A percentile compares a stretch with the other conserved stretches of the same genome.
Evolutionary conservation across 2,888 invertebrate species (phyloP).

Genomic region (Linnaemya tessellans): DNA sequence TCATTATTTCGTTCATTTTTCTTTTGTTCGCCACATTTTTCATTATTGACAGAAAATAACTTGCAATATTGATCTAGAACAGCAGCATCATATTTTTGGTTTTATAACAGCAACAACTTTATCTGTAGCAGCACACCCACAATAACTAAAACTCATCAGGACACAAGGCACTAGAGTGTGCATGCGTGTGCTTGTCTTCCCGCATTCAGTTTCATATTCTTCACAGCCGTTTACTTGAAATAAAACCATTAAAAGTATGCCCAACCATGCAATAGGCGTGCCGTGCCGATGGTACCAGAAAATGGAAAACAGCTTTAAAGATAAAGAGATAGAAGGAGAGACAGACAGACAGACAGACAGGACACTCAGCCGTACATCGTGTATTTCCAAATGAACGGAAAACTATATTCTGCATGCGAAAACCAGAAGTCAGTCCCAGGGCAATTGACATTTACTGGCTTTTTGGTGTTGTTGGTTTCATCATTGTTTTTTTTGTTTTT

Average conservation of each 20-base stretch:
- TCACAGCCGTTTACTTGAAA: background rate
- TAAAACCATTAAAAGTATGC: background rate
- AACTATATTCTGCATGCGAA: slow-evolving; percentile 17
- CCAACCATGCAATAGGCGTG: background rate
- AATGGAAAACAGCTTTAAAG: slow-evolving; percentile 18
- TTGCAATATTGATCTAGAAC: slow-evolving; percentile 49
- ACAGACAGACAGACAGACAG: background rate
- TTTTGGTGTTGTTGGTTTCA: slow-evolving; percentile 23
- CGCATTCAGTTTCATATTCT: background rate
- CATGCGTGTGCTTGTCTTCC: background rate
- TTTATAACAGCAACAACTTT: slow-evolving; percentile 25
- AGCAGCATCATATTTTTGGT: slow-evolving; percentile 5
- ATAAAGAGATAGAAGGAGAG: background rate
- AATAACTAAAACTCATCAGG: background rate
- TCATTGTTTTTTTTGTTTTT: slow-evolving; percentile 19
- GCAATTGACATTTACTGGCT: slow-evolving; percentile 65
- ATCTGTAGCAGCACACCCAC: slow-evolving; percentile 27
- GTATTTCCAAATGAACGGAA: background rate
- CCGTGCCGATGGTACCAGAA: background rate
- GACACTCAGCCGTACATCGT: background rate
- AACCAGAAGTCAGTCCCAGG: slow-evolving; percentile 54
- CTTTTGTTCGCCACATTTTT: background rate
- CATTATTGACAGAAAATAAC: slow-evolving; percentile 20
- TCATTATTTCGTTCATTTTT: background rate
- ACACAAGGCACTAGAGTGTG: background rate